These are phyloP conservation scores for Nicator chloris DNA, from an alignment of 2,113 vertebrate species.

Conservation along the genomic window DNA sequence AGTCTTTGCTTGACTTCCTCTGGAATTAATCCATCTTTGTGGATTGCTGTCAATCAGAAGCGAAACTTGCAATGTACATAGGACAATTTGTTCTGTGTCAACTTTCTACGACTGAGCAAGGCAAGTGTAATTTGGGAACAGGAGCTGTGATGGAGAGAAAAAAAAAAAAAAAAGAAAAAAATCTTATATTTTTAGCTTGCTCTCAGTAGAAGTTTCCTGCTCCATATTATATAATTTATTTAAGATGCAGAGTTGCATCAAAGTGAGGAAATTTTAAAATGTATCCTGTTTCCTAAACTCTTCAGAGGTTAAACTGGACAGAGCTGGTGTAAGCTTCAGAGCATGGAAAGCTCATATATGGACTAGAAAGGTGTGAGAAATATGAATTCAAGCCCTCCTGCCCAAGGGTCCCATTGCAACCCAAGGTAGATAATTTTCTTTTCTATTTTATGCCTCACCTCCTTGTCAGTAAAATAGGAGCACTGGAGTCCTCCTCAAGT, in stretches of 20 bases:
- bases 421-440: background rate
- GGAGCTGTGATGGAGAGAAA: conserved; percentile 42
- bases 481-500: background rate
- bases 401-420: background rate
- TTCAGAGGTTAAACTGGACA: background rate
- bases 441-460: background rate
- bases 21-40: conserved; percentile 62
- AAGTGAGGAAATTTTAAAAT: conserved; percentile 1
- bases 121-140: conserved; percentile 57
- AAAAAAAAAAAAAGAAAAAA: background rate
- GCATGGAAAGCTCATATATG: background rate
- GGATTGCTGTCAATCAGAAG: conserved; percentile 46
- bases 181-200: conserved; percentile 45
- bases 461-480: background rate
- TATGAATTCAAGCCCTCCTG: background rate
- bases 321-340: background rate
- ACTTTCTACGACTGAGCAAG: conserved; percentile 49
- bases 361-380: background rate
- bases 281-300: background rate
- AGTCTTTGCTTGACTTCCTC: conserved; percentile 29
- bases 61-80: conserved; percentile 55
- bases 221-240: conserved; percentile 48
- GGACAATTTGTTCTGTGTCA: conserved; percentile 63
- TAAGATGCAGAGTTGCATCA: background rate
- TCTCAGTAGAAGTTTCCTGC: conserved; percentile 38